Base-by-base conservation (phyloP, 2,113 vertebrate species). In the Lichenostomus cassidix region DNA sequence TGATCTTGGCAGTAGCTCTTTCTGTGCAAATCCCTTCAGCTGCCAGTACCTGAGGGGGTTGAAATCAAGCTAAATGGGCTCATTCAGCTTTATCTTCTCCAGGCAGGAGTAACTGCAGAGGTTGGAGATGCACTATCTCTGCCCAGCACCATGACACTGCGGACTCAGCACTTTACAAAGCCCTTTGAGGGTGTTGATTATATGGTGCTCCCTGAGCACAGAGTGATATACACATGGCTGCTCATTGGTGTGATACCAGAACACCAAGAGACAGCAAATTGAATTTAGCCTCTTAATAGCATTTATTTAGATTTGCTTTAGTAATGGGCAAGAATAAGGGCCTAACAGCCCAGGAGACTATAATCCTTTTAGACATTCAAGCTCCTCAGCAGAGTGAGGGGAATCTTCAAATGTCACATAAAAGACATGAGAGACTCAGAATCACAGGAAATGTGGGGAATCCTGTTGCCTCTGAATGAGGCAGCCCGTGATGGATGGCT, bases 221-320 rank as follows among this genome's bases (percentile, higher is more conserved):
- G 55, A 84, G 39, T 10, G 27, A 70, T 41, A 12, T 16, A 24
- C 49, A 68, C 37, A 52, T 2, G 89, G 41, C 58, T 83, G 52
- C 70, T 75, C 83, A 46, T 3, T 88, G 75, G 49, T 52, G 62
- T 37, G 39, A n/a, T 59, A 37, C 9, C 67, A 62, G 71, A 64
- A 75, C 68, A 90, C 18, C 80, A 63, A 73, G 56, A 91, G 87
- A 70, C 59, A 83, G 67, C 24, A 96, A 92, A 96, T 90, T 80
- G 35, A 95, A 95, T 95, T 96, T 94, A 82, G 60, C 82, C 71
- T 82, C 84, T 76, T 89, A 82, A 89, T 71, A 95, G 53, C 71
- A 78, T 92, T 95, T 89, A 64, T 93, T 97, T 77, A 95, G 82
- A 79, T 94, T 92, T 96, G 63, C 78, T 89, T 91, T 91, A 90